Conservation (phyloP, 2,797 vertebrate species). For the Etheostoma nigrum region DNA sequence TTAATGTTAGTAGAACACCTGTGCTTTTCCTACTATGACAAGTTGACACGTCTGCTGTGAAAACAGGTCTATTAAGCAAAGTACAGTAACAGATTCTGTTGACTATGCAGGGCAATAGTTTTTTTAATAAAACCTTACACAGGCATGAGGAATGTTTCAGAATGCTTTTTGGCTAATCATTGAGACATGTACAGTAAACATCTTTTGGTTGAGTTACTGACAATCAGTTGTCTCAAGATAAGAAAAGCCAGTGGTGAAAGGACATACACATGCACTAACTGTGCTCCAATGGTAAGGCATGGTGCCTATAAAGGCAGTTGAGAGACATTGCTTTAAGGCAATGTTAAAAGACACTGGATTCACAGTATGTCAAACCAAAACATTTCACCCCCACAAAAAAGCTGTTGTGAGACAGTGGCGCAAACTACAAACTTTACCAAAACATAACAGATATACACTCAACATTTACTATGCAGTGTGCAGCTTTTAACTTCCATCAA, state of each 20-base stretch:
- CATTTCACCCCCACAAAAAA: not conserved
- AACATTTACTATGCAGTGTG: not conserved
- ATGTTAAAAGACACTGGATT: conserved; percentile 34
- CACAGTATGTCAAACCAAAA: conserved; percentile 10
- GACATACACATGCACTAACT: not conserved
- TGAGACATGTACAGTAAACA: no score
- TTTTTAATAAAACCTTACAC: conserved; percentile 5
- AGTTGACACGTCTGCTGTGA: conserved; percentile 13
- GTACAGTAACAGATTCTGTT: not conserved
- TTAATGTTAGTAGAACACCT: not conserved
- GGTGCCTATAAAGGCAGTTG: conserved; percentile 13
- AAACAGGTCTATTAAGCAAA: not conserved
- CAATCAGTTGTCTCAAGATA: no score
- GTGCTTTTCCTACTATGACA: conserved; percentile 25
- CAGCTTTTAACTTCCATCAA: conserved; percentile 24
- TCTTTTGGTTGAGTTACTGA: no score
- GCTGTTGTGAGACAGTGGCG: not conserved
- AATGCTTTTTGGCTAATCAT: conserved; percentile 12
- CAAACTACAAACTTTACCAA: not conserved
- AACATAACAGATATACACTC: not conserved
- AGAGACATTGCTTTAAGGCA: conserved; percentile 57
- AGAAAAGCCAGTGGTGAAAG: no score
- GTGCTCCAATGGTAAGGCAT: conserved; percentile 33
- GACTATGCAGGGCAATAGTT: conserved; percentile 9
- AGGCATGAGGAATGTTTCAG: conserved; percentile 49